A percentile compares a stretch with the other conserved stretches of the same genome.
Evolutionary conservation across 2,888 invertebrate genomes (phyloP).

Genomic region (Sepiola atlantica): DNA sequence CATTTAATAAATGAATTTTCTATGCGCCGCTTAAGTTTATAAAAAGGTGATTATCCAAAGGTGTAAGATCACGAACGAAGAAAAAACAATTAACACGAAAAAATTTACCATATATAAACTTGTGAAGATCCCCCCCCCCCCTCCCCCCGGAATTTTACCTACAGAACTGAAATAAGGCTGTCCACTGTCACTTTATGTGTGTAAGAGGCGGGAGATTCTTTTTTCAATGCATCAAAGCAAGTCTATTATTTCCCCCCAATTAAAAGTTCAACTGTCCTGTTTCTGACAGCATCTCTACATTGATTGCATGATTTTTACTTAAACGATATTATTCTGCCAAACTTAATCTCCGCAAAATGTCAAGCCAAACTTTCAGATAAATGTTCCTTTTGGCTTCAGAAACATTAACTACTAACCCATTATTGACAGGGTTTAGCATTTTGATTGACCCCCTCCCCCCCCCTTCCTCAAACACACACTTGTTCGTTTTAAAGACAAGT

Average conservation of each 20-base stretch:
- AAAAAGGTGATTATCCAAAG: neutral
- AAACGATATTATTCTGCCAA: neutral
- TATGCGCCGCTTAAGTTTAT: neutral
- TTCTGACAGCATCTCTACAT: neutral
- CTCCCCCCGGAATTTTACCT: neutral
- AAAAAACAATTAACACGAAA: neutral
- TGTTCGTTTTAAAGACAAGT: neutral
- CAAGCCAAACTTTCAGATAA: neutral
- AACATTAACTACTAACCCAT: neutral
- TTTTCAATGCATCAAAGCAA: neutral
- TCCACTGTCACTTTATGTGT: neutral
- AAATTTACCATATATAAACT: neutral
- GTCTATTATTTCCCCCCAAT: neutral
- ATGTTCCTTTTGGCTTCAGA: neutral
- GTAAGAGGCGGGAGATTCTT: neutral
- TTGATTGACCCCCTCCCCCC: neutral
- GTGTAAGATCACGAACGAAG: neutral
- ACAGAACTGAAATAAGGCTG: neutral
- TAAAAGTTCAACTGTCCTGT: neutral
- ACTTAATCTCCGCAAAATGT: neutral
- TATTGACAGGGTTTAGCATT: neutral
- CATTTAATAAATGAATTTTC: too few relatives aligned
- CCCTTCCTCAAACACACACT: neutral
- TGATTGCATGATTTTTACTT: neutral
- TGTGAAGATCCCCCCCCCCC: neutral